Conservation (phyloP, 2,888 invertebrate genomes). For the Ischnus inquisitorius region DNA sequence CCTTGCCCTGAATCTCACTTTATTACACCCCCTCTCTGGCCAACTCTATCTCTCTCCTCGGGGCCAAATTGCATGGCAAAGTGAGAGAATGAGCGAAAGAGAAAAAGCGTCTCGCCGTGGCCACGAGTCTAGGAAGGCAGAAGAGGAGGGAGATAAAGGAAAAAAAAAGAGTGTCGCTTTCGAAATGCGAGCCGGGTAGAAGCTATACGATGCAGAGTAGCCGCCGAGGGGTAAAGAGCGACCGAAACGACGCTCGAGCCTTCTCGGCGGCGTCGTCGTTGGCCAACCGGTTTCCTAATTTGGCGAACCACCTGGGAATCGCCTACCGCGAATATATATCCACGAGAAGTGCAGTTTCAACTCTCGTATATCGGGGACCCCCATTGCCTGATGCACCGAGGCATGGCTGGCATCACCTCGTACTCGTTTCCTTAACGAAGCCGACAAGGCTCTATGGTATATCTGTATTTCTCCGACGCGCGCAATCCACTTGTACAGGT, state of each 20-base stretch:
- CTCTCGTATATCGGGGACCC: constrained; percentile 26
- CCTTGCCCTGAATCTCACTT: constrained; percentile 51
- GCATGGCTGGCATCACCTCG: constrained; percentile 51
- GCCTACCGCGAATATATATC: constrained; percentile 63
- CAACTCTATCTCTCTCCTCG: not conserved
- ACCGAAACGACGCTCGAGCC: constrained; percentile 36
- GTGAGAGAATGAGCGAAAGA: constrained; percentile 19
- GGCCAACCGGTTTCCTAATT: constrained; percentile 79
- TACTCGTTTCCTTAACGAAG: constrained; percentile 60
- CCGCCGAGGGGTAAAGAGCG: constrained; percentile 37
- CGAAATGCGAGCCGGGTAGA: constrained; percentile 22
- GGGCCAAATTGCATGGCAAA: constrained; percentile 47
- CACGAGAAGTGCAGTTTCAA: constrained; percentile 53
- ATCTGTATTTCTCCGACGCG: not conserved
- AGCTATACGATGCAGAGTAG: not conserved
- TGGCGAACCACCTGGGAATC: constrained; percentile 69
- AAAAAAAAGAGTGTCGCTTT: constrained; percentile 26
- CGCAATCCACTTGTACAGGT: not conserved
- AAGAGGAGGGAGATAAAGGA: constrained; percentile 2
- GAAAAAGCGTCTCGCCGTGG: not conserved
- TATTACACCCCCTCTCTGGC: constrained; percentile 28
- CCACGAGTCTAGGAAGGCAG: constrained; percentile 2
- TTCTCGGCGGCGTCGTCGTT: constrained; percentile 63
- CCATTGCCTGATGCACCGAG: constrained; percentile 29
- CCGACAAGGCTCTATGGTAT: constrained; percentile 19